A percentile compares a stretch with the other conserved stretches of the same genome.
These are phyloP conservation scores for Sesamia inferens DNA, from an alignment of 2,888 invertebrate genomes.

Conservation along the genomic window DNA sequence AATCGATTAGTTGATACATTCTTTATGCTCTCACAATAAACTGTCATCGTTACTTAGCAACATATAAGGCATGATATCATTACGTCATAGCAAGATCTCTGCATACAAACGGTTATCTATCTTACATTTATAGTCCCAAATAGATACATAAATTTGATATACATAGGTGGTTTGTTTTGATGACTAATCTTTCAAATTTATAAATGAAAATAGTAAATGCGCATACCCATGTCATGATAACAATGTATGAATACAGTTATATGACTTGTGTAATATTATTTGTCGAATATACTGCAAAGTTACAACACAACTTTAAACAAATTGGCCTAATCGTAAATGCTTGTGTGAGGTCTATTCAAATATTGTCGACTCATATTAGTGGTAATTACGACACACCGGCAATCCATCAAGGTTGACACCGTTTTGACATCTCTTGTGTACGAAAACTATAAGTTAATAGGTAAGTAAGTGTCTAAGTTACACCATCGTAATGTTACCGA, in stretches of 20 bases:
- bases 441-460: constrained; percentile 62
- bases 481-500: constrained; percentile 55
- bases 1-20: neutral
- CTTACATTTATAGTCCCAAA: neutral
- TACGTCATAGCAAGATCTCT: constrained; percentile 14
- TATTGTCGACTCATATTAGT: constrained; percentile 66
- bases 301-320: constrained; percentile 58
- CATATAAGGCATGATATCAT: constrained; percentile 35
- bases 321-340: constrained; percentile 62
- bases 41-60: neutral
- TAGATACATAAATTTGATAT: constrained; percentile 3
- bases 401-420: constrained; percentile 67
- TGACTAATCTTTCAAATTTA: constrained; percentile 16
- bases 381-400: constrained; percentile 55
- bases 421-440: constrained; percentile 65
- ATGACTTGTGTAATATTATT: constrained; percentile 34
- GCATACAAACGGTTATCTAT: constrained; percentile 20
- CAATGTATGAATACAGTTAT: constrained; percentile 20
- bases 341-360: constrained; percentile 63
- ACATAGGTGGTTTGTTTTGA: neutral
- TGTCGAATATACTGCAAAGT: constrained; percentile 39
- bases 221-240: constrained; percentile 34
- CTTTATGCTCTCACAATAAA: constrained; percentile 9
- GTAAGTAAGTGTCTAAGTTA: constrained; percentile 35
- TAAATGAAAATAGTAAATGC: constrained; percentile 22